Evolutionary conservation across 2,113 vertebrate genomes (phyloP), one percentile per base, ranked within the genome.

Genomic region (Rafetus swinhoei): DNA sequence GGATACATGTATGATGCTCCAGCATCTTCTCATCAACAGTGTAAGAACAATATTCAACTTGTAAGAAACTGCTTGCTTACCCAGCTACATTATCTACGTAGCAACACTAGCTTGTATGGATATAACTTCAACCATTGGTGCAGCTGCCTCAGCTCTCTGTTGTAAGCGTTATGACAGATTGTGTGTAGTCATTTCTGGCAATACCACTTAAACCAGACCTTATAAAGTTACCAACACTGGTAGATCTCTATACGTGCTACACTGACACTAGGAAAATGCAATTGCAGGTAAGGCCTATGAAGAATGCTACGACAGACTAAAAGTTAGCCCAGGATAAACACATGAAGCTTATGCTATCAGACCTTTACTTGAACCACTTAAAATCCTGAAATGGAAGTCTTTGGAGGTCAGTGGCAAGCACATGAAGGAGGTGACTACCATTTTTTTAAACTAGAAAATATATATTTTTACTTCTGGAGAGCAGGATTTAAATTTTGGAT

Each of bases 141-240:
- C 85, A 25, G 54, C 4, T 90, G 25, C 6, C 22, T 4, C 5
- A 55, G 69, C 0, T 0, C 9, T 2, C 1, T 0, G 1, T 52
- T 53, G 7, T 18, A 90, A 81, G 7, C 84, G 56, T 76, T 92
- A 85, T 2, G 0, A 84, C 76, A 77, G 69, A 93, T 29, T 4
- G 32, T 8, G n/a, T 72, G n/a, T 35, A 57, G 84, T 81, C 84
- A 24, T 62, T 82, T 93, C 59, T 90, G 87, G 79, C 1, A 19
- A 86, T 72, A 24, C 56, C 74, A 69, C 60, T 92, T 82, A 74
- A 57, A 0, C 21, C 6, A 80, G 24, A 62, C 85, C 88, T 89
- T 74, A 77, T 87, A 56, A 16, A 0, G 32, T 22, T 90, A 25
- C 62, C 57, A 1, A 76, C 80, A 77, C 12, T 50, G 3, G 74